Base-by-base conservation (phyloP, 2,797 vertebrate species). In the Leucoraja ocellata region DNA sequence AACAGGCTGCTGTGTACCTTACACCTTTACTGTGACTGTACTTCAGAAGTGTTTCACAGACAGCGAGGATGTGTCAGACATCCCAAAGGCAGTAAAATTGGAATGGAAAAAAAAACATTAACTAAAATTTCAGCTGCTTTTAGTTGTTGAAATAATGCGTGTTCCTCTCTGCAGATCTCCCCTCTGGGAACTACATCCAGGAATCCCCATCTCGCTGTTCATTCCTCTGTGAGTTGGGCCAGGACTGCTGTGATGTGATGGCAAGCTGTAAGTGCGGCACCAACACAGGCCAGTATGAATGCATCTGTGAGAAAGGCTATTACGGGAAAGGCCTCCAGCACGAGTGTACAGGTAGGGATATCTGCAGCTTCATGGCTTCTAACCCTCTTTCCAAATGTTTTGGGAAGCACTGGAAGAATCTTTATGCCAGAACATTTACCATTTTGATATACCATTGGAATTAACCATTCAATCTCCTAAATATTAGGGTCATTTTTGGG, bases 201-300 rank as follows among this genome's bases (percentile, higher is more conserved):
- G 99, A 99, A 94, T 98, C 99, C 84, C 95, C 97, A 95, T 96
- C 96, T 0, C 97, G 97, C 90, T 99, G 99, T 95, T 97, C 98
- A 0, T 97, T 98, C 71, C 96, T 99, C 94, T 99, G 99, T 83
- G 97, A 98, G 25, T 96, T 96, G 0, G 97, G 96, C 0, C 96
- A 94, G 94, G 97, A 99, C 94, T 99, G 99, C 96, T 99, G 99
- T 28, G 99, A 99, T 95, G 94, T 96, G 94, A 98, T 99, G 98
- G 99, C 98, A 92, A 99, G 99, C 96, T 99, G 99, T 93, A 98
- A 98, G 94, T 99, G 99, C 0, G 99, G 99, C 76, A 98, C 98
- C 1, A 98, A 98, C 96, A 99, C 98, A 0, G 99, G 99, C 58
- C 99, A 99, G 94, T 99, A 99, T 0, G 99, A 99, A 95, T 99